Conservation (phyloP, 2,797 vertebrate species). For the Thunnus albacares region DNA sequence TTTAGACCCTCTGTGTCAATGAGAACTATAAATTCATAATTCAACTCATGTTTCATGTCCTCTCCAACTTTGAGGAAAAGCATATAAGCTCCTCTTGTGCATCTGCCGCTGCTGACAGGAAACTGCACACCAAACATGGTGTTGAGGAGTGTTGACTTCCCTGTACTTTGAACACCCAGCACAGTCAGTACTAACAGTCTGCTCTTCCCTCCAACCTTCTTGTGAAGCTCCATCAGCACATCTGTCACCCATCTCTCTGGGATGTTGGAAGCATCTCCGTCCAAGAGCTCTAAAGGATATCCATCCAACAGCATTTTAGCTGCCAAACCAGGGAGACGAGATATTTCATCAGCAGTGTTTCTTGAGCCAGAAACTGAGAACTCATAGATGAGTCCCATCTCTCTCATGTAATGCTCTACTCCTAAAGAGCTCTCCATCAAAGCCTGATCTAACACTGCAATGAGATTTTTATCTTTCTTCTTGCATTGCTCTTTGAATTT, state of each 20-base stretch:
- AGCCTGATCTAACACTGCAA: constrained; percentile 15
- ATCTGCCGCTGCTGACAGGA: constrained; percentile 80
- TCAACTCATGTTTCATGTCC: constrained; percentile 30
- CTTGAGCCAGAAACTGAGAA: constrained; percentile 26
- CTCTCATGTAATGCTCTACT: constrained; percentile 66
- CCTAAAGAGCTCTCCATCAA: constrained; percentile 55
- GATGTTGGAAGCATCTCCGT: constrained; percentile 87
- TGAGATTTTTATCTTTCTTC: not conserved
- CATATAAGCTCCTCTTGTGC: constrained; percentile 78
- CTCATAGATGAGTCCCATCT: constrained; percentile 64
- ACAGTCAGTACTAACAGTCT: constrained; percentile 83
- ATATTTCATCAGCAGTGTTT: not conserved
- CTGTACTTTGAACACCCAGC: constrained; percentile 84
- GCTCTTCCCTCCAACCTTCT: constrained; percentile 68
- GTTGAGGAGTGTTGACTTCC: constrained; percentile 85
- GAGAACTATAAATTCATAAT: constrained; percentile 72
- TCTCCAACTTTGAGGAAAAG: constrained; percentile 66
- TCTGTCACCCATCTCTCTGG: constrained; percentile 85
- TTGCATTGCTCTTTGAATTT: constrained; percentile 16
- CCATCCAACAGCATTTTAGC: constrained; percentile 51
- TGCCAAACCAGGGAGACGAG: constrained; percentile 69
- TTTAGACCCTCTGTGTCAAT: constrained; percentile 80
- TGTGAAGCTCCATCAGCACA: constrained; percentile 78
- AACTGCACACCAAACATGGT: constrained; percentile 86
- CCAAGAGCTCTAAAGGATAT: constrained; percentile 87